Percentiles rank a stretch among this genome's conserved stretches.
phyloP scores from a whole-genome alignment of 2,797 vertebrate genomes.

The Enteromius treurensis region DNA sequence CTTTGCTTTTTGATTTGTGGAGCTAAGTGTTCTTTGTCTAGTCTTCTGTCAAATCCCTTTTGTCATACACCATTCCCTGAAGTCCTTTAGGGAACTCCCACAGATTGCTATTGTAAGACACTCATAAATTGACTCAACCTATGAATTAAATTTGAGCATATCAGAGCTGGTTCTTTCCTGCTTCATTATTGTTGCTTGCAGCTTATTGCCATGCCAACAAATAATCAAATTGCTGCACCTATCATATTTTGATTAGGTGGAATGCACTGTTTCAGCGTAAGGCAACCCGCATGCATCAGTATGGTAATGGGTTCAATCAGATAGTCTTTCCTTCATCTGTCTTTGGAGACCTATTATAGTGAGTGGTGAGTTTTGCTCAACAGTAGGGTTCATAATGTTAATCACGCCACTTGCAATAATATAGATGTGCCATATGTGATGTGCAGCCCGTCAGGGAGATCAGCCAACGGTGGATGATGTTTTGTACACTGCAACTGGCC shows the following conservation, averaged over 20 bases:
- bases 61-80: conserved; percentile 1
- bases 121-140: conserved; percentile 43
- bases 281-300: conserved; percentile 34
- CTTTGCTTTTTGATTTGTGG: conserved; percentile 3
- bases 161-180: conserved; percentile 39
- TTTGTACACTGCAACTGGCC: conserved; percentile 12
- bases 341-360: conserved; percentile 49
- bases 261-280: conserved; percentile 16
- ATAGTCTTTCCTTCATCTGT: conserved; percentile 30
- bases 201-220: conserved; percentile 38
- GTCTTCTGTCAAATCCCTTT: background rate
- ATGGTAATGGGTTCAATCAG: conserved; percentile 51
- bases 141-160: conserved; percentile 37
- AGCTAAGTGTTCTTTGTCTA: conserved; percentile 1
- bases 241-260: conserved; percentile 39
- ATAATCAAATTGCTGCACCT: conserved; percentile 38
- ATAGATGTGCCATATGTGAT: conserved; percentile 41
- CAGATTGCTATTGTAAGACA: conserved; percentile 16
- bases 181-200: conserved; percentile 31
- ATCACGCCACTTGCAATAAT: conserved; percentile 48
- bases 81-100: conserved; percentile 6
- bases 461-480: conserved; percentile 40
- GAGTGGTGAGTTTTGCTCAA: conserved; percentile 49
- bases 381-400: conserved; percentile 43
- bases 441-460: conserved; percentile 16